phyloP scores from a whole-genome alignment of 2,113 vertebrate species.

The Micromys minutus region DNA sequence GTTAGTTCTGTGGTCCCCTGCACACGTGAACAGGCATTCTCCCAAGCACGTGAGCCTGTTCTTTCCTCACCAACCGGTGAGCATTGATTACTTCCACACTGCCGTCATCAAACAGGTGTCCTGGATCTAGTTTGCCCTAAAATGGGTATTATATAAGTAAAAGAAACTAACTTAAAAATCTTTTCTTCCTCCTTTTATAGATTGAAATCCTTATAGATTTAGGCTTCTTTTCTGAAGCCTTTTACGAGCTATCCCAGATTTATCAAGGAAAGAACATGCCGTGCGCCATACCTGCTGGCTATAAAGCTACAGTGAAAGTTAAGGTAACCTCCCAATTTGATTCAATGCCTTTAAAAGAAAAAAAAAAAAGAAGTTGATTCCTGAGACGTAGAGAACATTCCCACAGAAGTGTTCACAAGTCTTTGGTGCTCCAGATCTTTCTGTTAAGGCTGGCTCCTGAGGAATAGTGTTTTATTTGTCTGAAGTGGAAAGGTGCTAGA shows the following conservation, averaged over 20 bases:
- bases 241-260: conserved; percentile 83
- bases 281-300: conserved; percentile 78
- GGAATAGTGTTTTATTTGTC: background rate
- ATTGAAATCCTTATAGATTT: conserved; percentile 86
- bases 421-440: background rate
- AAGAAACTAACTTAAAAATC: conserved; percentile 38
- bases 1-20: background rate
- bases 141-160: conserved; percentile 42
- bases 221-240: conserved; percentile 86
- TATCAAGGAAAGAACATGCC: conserved; percentile 83
- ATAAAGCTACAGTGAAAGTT: conserved; percentile 71
- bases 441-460: background rate
- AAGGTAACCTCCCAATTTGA: conserved; percentile 78
- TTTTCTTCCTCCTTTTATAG: conserved; percentile 80
- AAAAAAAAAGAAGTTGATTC: fast-evolving
- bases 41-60: background rate
- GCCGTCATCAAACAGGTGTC: background rate
- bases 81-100: background rate
- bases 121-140: conserved; percentile 18
- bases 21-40: background rate
- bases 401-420: background rate
- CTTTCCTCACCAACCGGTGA: background rate
- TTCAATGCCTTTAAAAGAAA: background rate
- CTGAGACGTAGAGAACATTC: background rate
- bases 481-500: background rate